Conservation (phyloP, 2,888 invertebrate species). For the Scaeva pyrastri region DNA sequence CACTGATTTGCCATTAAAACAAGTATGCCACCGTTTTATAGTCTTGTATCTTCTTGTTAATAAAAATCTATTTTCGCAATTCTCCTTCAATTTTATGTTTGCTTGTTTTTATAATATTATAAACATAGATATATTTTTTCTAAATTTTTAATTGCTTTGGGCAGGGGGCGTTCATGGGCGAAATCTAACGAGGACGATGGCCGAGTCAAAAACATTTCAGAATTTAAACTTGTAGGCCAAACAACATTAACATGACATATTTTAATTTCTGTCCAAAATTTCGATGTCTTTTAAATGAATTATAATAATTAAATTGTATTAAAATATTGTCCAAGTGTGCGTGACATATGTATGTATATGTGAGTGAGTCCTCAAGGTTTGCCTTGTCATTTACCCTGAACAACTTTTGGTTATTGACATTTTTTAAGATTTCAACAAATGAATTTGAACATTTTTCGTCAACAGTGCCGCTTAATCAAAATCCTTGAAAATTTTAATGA, state of each 20-base stretch:
- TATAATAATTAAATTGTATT: background rate
- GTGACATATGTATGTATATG: background rate
- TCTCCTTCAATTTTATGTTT: conserved; percentile 1
- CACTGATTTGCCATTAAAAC: background rate
- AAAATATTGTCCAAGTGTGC: background rate
- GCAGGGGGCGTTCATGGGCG: conserved; percentile 45
- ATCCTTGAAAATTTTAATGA: conserved; percentile 47
- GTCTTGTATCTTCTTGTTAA: background rate
- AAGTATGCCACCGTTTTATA: background rate
- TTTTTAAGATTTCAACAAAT: background rate
- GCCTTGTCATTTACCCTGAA: conserved; percentile 37
- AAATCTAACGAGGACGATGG: conserved; percentile 12
- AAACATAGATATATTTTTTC: too few relatives aligned
- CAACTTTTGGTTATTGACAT: conserved; percentile 18
- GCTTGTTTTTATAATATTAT: too few relatives aligned
- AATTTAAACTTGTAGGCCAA: conserved; percentile 43
- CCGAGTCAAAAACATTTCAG: conserved; percentile 4
- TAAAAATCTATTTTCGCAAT: conserved; percentile 51
- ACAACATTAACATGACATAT: conserved; percentile 25
- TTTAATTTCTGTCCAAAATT: conserved; percentile 23
- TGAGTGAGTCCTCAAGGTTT: conserved; percentile 40
- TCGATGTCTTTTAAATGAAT: conserved; percentile 33
- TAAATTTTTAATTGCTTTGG: background rate
- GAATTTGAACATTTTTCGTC: conserved; percentile 16
- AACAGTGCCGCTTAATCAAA: conserved; percentile 39